These are phyloP conservation scores for Setipinna tenuifilis DNA, from an alignment of 2,797 vertebrate species.

Conservation along the genomic window DNA sequence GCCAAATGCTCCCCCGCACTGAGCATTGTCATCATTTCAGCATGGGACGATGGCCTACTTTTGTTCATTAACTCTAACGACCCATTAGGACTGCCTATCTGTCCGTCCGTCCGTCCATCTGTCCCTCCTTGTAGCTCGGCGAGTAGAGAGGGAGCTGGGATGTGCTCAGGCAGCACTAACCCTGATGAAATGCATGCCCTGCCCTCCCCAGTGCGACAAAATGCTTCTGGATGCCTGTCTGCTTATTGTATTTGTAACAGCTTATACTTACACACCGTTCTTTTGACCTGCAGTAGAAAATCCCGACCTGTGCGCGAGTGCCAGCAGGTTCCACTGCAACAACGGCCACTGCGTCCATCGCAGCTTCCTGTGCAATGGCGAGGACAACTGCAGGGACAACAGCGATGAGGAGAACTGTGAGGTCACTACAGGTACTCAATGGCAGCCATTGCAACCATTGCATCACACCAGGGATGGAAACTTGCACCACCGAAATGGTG, in stretches of 20 bases:
- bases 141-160: neutral
- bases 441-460: no score
- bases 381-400: slow-evolving; percentile 21
- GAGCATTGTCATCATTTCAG: slow-evolving; percentile 5
- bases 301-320: neutral
- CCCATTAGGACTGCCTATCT: neutral
- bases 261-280: neutral
- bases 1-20: neutral
- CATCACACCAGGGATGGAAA: no score
- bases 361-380: slow-evolving; percentile 4
- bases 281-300: neutral
- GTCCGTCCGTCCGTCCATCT: slow-evolving; percentile 2
- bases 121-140: neutral
- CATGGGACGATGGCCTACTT: neutral
- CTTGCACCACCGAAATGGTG: no score
- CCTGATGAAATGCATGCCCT: neutral
- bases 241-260: neutral
- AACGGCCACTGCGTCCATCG: slow-evolving; percentile 11
- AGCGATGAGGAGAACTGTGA: slow-evolving; percentile 10
- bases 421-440: neutral
- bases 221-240: neutral
- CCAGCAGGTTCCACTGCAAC: slow-evolving; percentile 9
- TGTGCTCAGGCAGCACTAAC: neutral
- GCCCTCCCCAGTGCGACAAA: neutral
- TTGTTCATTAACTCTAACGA: slow-evolving; percentile 58